Evolutionary conservation across 2,888 invertebrate genomes (phyloP), one percentile per base, ranked within the genome.

Genomic region (Podotricha telesiphe): DNA sequence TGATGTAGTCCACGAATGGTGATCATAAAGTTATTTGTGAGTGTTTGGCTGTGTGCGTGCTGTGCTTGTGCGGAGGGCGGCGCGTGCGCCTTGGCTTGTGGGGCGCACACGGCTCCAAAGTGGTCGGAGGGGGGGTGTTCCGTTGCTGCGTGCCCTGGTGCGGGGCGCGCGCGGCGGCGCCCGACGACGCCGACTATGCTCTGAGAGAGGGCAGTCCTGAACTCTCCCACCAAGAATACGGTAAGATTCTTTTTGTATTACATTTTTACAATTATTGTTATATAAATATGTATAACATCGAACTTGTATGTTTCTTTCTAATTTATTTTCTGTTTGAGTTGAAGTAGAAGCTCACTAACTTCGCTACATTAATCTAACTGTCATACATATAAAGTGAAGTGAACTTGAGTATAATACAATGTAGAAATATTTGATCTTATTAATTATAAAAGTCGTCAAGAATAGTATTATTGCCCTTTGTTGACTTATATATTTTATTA

Each of bases 121-220:
- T 95, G 95, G 95, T 95, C 88, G 95, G 95, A 94, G 94, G 95
- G 87, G 95, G 95, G 94, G 95, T 95, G 94, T 96, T 96, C 95
- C 95, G 95, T 94, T 96, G 96, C 94, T 96, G 96, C 94, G 94
- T 96, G 95, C 96, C 96, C 94, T 96, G 95, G 95, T 95, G 96
- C 94, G 95, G 95, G 92, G 93, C 93, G 93, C 93, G 93, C 95
- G 94, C 95, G 94, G 95, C 95, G 92, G 90, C 94, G 90, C 94
- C 95, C 92, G 91, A 94, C 93, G 93, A 94, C 87, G 94, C 94
- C 81, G 87, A 87, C 77, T 85, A 90, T 86, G 91, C 91, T 75
- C 83, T 92, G 71, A 84, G 86, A 71, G 93, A 91, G 74, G 90
- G 89, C 80, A 93, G 88, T 79, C 90, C 91, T 72, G 85, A 85